Percentiles rank a stretch among this genome's conserved stretches.
Conservation (phyloP, 1,140 invertebrate genomes). For the Brevipalpus yothersi region DNA sequence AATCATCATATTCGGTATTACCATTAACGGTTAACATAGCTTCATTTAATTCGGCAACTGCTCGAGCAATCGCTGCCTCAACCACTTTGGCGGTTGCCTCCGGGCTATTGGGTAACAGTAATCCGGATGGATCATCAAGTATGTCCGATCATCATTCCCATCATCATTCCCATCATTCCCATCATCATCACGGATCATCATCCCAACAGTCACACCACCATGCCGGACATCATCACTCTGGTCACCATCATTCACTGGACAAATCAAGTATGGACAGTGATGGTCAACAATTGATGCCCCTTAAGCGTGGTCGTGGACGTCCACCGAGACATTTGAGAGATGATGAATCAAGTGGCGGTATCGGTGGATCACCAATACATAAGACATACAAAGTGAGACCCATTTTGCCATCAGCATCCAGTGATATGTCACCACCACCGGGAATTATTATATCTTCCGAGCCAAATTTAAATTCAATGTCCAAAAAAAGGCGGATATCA, state of each 20-base stretch:
- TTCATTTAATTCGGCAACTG: slow-evolving; percentile 3
- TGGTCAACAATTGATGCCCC: neutral
- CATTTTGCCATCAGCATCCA: neutral
- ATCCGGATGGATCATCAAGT: neutral
- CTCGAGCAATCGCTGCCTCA: slow-evolving; percentile 8
- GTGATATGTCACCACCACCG: neutral
- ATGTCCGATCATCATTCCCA: neutral
- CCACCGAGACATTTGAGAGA: slow-evolving; percentile 3
- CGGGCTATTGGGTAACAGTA: neutral
- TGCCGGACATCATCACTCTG: slow-evolving; percentile 1
- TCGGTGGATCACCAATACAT: neutral
- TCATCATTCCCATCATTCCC: neutral
- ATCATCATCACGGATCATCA: neutral
- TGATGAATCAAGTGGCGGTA: neutral
- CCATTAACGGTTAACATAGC: neutral
- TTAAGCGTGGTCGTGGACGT: slow-evolving; percentile 6
- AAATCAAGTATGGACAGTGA: neutral
- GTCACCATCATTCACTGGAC: neutral
- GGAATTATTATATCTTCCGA: neutral
- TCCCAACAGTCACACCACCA: neutral
- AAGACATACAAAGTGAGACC: neutral
- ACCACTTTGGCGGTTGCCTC: slow-evolving; percentile 1
- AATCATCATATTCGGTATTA: neutral
- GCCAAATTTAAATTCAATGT: neutral
- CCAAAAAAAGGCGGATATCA: neutral